These are phyloP conservation scores for Xiphorhynchus elegans DNA, from an alignment of 2,113 vertebrate species.

Conservation along the genomic window DNA sequence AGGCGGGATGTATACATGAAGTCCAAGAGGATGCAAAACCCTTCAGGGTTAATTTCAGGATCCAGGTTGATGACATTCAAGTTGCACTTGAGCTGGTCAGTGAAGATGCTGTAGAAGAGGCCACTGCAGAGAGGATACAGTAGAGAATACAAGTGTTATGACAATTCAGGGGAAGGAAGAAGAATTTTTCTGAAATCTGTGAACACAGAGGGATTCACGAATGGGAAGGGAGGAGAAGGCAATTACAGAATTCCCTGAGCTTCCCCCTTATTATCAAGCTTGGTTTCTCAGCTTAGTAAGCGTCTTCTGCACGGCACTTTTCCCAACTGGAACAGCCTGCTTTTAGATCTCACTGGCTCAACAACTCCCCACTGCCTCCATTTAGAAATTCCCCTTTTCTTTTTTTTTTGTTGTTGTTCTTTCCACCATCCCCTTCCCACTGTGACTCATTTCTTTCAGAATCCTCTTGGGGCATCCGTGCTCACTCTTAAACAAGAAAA, in stretches of 20 bases:
- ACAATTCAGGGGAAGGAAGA: not conserved
- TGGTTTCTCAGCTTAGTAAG: conserved; percentile 60
- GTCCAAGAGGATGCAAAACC: conserved; percentile 94
- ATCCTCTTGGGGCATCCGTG: not conserved
- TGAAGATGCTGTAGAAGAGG: conserved; percentile 98
- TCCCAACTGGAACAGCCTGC: conserved; percentile 57
- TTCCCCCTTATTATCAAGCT: conserved; percentile 55
- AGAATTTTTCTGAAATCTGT: not conserved
- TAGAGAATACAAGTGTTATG: not conserved
- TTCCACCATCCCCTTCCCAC: not conserved
- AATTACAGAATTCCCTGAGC: conserved; percentile 52
- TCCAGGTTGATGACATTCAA: conserved; percentile 93
- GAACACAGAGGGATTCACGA: not conserved
- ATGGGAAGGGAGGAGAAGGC: not conserved
- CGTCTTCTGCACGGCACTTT: conserved; percentile 7
- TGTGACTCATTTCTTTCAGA: conserved; percentile 32
- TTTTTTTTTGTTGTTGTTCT: not conserved
- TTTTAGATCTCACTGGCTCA: conserved; percentile 46
- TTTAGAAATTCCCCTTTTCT: conserved; percentile 1
- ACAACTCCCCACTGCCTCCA: conserved; percentile 6
- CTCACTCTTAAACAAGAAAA: not conserved
- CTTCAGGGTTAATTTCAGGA: conserved; percentile 95
- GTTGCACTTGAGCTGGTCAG: conserved; percentile 96
- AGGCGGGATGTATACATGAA: conserved; percentile 99
- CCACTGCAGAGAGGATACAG: conserved; percentile 78